Evolutionary conservation across 2,113 vertebrate species (phyloP).

Genomic region (Podilymbus podiceps): DNA sequence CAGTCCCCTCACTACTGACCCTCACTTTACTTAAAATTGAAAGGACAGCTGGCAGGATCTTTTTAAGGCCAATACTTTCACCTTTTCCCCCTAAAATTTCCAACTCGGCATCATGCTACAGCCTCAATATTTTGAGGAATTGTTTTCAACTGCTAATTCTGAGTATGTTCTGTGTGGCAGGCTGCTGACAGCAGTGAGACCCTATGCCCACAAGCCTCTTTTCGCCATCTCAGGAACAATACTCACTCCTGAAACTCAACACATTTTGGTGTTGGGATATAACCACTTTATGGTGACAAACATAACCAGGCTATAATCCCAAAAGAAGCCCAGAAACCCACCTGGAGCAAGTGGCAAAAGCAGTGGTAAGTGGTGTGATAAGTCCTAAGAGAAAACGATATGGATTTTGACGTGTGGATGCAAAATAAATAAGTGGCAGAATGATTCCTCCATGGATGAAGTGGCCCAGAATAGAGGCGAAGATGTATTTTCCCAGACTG

Average conservation of each 20-base stretch:
- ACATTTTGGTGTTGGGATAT: background rate
- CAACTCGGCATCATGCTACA: background rate
- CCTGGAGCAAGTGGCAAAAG: slow-evolving; percentile 98
- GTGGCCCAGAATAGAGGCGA: slow-evolving; percentile 95
- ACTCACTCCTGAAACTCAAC: background rate
- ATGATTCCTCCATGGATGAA: slow-evolving; percentile 92
- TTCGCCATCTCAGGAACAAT: background rate
- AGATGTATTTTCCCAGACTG: slow-evolving; percentile 95
- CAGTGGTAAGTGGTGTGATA: slow-evolving; percentile 91
- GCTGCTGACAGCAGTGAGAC: background rate
- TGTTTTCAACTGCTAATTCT: background rate
- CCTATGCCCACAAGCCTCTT: background rate
- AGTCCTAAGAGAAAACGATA: slow-evolving; percentile 93
- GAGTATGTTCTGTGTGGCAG: background rate
- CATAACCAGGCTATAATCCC: background rate
- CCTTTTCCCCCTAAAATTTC: accelerated
- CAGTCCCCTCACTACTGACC: background rate
- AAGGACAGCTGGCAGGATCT: background rate
- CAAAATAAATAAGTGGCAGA: slow-evolving; percentile 94
- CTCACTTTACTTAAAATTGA: background rate
- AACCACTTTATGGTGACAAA: background rate
- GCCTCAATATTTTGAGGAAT: background rate
- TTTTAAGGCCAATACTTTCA: background rate
- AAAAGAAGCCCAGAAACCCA: slow-evolving; percentile 61
- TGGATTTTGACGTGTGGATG: slow-evolving; percentile 89